Conservation (phyloP, 2,888 invertebrate species). For the Saturnia pavonia region DNA sequence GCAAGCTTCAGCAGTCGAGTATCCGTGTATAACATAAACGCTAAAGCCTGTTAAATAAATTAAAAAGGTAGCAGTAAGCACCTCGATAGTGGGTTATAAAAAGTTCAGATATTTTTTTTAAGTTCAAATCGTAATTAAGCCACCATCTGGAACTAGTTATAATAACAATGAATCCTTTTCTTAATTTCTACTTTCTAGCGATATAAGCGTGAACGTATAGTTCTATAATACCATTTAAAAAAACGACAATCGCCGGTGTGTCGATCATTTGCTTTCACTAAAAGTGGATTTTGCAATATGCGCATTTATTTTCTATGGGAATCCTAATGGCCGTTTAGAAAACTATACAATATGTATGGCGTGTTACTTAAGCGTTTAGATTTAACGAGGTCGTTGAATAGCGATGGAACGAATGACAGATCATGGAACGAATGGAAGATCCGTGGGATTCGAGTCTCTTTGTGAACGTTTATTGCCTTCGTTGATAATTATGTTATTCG, state of each 20-base stretch:
- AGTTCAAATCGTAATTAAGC: too few relatives aligned
- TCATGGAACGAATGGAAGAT: slow-evolving; percentile 6
- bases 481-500: background rate
- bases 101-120: too few relatives aligned
- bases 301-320: slow-evolving; percentile 14
- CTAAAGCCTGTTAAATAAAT: too few relatives aligned
- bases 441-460: background rate
- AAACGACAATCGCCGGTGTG: slow-evolving; percentile 5
- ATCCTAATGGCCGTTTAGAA: background rate
- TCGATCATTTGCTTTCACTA: slow-evolving; percentile 17
- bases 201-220: background rate
- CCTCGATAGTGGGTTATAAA: too few relatives aligned
- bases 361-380: slow-evolving; percentile 8
- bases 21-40: too few relatives aligned
- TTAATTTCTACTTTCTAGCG: background rate
- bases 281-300: slow-evolving; percentile 22
- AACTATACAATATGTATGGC: slow-evolving; percentile 15
- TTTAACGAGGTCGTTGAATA: background rate
- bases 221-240: slow-evolving; percentile 4
- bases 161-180: background rate
- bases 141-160: too few relatives aligned
- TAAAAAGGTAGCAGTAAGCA: too few relatives aligned
- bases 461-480: background rate
- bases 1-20: too few relatives aligned
- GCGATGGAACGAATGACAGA: background rate